phyloP scores from a whole-genome alignment of 2,797 vertebrate species.

The Gymnoscopelus braueri region DNA sequence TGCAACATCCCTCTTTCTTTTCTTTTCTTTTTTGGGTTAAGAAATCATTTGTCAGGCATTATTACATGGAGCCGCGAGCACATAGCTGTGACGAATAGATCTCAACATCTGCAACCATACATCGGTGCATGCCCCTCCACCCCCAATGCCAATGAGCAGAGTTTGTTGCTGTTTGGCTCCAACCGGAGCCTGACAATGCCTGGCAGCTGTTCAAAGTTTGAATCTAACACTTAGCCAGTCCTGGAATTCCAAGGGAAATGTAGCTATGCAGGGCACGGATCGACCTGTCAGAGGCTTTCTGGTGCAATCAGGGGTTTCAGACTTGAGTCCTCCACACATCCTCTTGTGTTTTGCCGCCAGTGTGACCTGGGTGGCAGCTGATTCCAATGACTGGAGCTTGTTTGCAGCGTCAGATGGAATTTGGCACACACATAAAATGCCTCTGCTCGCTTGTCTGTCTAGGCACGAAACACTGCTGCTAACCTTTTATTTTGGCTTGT shows the following conservation, averaged over 20 bases:
- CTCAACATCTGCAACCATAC: conserved; percentile 49
- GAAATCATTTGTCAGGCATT: conserved; percentile 60
- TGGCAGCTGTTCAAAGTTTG: conserved; percentile 68
- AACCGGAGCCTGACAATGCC: conserved; percentile 66
- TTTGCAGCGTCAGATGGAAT: conserved; percentile 80
- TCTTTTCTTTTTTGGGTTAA: conserved; percentile 39
- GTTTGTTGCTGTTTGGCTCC: conserved; percentile 63
- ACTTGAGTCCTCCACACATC: conserved; percentile 31
- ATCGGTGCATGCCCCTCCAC: conserved; percentile 33
- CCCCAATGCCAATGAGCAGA: conserved; percentile 33
- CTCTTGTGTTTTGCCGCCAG: conserved; percentile 48
- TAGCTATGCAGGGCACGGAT: conserved; percentile 50
- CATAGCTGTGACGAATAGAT: conserved; percentile 65
- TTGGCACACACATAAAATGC: conserved; percentile 75
- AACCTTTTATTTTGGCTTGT: conserved; percentile 55
- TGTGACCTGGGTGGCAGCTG: conserved; percentile 65
- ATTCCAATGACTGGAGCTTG: conserved; percentile 69
- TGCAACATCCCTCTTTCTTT: conserved; percentile 21
- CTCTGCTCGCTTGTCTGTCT: conserved; percentile 78
- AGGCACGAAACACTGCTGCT: conserved; percentile 75
- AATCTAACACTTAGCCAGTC: conserved; percentile 44
- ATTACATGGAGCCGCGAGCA: conserved; percentile 35
- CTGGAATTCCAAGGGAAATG: conserved; percentile 43
- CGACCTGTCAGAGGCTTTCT: conserved; percentile 47
- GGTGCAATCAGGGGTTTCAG: conserved; percentile 37